A percentile compares a stretch with the other conserved stretches of the same genome.
Conservation (phyloP, 2,113 vertebrate species). For the Boleophthalmus pectinirostris region DNA sequence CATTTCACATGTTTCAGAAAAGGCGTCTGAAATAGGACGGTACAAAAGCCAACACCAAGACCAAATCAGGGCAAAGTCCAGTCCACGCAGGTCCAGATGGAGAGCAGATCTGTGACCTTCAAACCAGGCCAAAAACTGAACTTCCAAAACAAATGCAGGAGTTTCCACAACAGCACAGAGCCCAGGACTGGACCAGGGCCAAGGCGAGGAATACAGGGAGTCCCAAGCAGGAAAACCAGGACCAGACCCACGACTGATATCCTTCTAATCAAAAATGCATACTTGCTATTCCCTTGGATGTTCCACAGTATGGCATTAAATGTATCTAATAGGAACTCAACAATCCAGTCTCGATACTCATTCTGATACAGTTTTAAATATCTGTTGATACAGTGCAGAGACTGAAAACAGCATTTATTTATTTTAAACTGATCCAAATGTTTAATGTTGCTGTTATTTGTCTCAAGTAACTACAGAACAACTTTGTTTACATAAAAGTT, state of each 20-base stretch:
- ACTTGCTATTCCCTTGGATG: too few relatives aligned
- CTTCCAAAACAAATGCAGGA: conserved; percentile 57
- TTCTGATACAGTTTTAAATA: too few relatives aligned
- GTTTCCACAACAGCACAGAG: conserved; percentile 44
- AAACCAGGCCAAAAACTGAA: conserved; percentile 31
- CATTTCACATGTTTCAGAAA: conserved; percentile 23
- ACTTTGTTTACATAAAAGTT: too few relatives aligned
- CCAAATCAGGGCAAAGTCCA: conserved; percentile 48
- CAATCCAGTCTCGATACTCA: too few relatives aligned
- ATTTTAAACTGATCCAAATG: too few relatives aligned
- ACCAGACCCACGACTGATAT: neutral
- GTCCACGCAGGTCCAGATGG: conserved; percentile 45
- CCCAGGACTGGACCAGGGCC: conserved; percentile 16
- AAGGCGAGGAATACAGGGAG: conserved; percentile 14
- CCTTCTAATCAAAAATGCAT: too few relatives aligned
- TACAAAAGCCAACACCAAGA: neutral
- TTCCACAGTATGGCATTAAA: too few relatives aligned
- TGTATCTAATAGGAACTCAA: too few relatives aligned
- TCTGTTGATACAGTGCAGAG: too few relatives aligned
- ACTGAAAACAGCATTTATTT: too few relatives aligned
- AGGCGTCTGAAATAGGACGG: neutral
- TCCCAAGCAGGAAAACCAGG: conserved; percentile 15
- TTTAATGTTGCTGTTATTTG: too few relatives aligned
- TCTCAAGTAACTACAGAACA: too few relatives aligned
- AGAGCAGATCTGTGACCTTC: conserved; percentile 31